Evolutionary conservation across 1,140 invertebrate species (phyloP), one percentile per base, ranked within the genome.

Genomic region (Panulirus ornatus): DNA sequence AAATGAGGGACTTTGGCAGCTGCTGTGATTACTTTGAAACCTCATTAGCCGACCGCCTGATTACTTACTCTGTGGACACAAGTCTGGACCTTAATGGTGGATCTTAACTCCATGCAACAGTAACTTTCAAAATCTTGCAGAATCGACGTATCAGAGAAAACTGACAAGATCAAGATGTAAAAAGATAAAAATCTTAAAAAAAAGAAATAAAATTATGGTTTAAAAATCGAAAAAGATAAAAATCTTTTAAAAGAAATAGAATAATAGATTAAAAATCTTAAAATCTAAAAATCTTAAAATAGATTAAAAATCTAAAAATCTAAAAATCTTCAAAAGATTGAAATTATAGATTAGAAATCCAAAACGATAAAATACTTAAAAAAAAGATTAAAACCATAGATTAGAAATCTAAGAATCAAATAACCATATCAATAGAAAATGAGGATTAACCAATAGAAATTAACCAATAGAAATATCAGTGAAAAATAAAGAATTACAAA

Each of bases 21-120:
- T 70, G 22, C 40, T 9, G 19, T 75, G 78, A 36, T 81, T 27
- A 34, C 34, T 81, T 19, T 81, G 30, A n/a, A 54, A 36, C 27
- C n/a, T 81, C 78, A 47, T 81, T 54, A n/a, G 78, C 44, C 44
- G 30, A 44, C 11, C 44, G 78, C 44, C 78, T 81, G 78, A 81
- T 81, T 54, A 81, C 78, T 54, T 16, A 6, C 34, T n/a, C 71
- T 38, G 71, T 75, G 71, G 71, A 75, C 71, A 75, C 71, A 75
- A 75, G 34, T 34, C 66, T 16, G 66, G 66, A 34, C 19, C 66
- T 34, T 70, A 70, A 70, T 70, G 66, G 66, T 30, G 34, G 16
- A 36, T 75, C 71, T 75, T 75, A 30, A 16, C 71, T 36, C 71
- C 30, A 34, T 36, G 71, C 36, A 34, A 40, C 71, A 34, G 30